Base-by-base conservation (phyloP, 1,140 invertebrate species). In the Reticulitermes speratus region DNA sequence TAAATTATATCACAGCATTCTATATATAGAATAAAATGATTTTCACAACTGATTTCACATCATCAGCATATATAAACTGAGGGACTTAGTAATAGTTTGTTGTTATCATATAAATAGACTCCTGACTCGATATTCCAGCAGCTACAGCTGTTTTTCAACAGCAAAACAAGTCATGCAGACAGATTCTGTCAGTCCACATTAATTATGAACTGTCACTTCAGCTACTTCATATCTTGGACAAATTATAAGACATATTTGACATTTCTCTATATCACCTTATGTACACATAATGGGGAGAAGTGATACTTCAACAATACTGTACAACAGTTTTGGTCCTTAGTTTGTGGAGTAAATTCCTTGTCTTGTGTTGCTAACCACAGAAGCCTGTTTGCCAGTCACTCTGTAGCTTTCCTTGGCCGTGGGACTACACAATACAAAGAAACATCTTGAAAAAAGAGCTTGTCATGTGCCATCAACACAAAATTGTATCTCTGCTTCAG, bases 1-100 rank as follows among this genome's bases (percentile, higher is more conserved):
- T 86, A 59, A 81, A 86, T 82, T 82, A 82, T 86, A 86, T 86
- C 85, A 86, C 85, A 86, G 85, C 81, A 45, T 86, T 86, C 85
- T 86, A 86, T 86, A 82, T 38, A 86, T 45, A 65, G 25, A 48
- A 86, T 52, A 81, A 48, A 75, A 30, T 82, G 23, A 19, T 52
- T 84, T n/a, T 21, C 30, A 14, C n/a, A 84, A 30, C 25, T 25
- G 83, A 48, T 84, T 32, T 30, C 16, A 52, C 3, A 59, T 84
- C 30, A 30, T 45, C 44, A 45, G 19, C 44, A 45, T 48, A 75
- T 44, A 85, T 44, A 44, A 45, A 30, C 52, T 83, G 55, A 23
- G 44, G 44, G 45, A 44, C 45, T 45, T 32, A 6, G 55, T 82
- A 32, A 82, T 30, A 55, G 14, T 75, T 32, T 55, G n/a, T 45